Base-by-base conservation (phyloP, 2,113 vertebrate genomes). In the Ammodytes marinus region DNA sequence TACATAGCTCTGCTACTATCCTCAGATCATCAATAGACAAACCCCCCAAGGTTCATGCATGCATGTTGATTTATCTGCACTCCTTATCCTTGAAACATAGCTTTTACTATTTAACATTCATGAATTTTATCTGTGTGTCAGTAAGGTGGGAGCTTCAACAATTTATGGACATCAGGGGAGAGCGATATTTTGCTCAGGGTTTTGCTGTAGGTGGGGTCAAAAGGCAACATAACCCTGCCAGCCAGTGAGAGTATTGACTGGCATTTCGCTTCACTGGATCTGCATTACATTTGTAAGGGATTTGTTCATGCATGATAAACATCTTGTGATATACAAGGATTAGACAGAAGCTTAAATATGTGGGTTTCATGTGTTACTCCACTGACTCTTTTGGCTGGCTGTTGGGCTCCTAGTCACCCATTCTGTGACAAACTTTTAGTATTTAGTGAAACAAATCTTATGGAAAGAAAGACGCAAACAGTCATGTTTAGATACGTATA, bases 21-120 rank as follows among this genome's bases (percentile, higher is more conserved):
- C 74, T 79, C 60, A 6, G 79, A 69, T 78, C 74, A 85, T 83
- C 81, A 70, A 68, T 63, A 46, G 50, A 47, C 79, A 19, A 72
- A 47, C 37, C 46, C 71, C 57, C 17, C 27, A 8, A 2, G 64
- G 61, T 15, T 9, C 19, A 5, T 1, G 39, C 79, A 40, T 12
- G n/a, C 52, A 52, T 52, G 69, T 27, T 54, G 17, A 71, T 42
- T 65, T 54, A 42, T 78, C 54, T 63, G n/a, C 40, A 19, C 27
- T 49, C 35, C 11, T 69, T 11, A 27, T 45, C 46, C 46, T 59
- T 66, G 9, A 70, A 57, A 12, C 5, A 8, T 14, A 11, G 13
- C 46, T 13, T 39, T 40, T 55, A 39, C 27, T 27, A 27, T 35
- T 54, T 54, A 6, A 7, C 8, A 43, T 50, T 80, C 52, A 77